Evolutionary conservation across 64 coral and sea anemone genomes (phyloP), one percentile per base, ranked within the genome.

Genomic region (Stylophora pistillata): DNA sequence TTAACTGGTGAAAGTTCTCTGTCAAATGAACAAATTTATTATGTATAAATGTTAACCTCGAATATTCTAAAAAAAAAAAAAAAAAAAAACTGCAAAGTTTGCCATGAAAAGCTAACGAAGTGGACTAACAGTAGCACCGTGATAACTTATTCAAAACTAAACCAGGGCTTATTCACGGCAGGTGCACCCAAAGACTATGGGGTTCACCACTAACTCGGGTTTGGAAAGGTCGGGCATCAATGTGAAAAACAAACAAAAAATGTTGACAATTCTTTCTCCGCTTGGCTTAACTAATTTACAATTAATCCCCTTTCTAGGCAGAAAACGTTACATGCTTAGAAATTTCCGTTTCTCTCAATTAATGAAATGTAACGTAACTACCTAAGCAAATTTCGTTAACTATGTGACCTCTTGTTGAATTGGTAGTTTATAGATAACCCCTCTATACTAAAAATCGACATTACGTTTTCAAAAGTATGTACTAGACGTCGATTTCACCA

Each of bases 21-120:
- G 56, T 56, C 75, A 78, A 78, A 78, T 78, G 75, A 53, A 20
- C 25, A 21, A 15, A 5, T 78, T 78, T 78, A 57, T 78, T 78
- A 21, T 6, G 74, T 77, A 78, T n/a, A 78, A 78, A 78, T 10
- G 75, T 56, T n/a, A 20, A 56, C 37, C 3, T 47, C 37, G 37
- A 47, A 47, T 47, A 47, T 47, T 47, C 37, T n/a, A n/a, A n/a
- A 47, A 7, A 7, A 47, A 47, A 47, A 52, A 78, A 13, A 13
- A 25, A 3, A 56, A 53, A 52, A 78, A 78, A 78, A 78, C 47
- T 78, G 56, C 75, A 78, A 78, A 78, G 56, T 12, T 53, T 57
- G 33, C 14, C 56, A 56, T 78, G 56, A 78, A 78, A 78, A 26
- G 9, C 10, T 55, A 78, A 12, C 15, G 7, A 15, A 26, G 10